Evolutionary conservation across 30 jellyfish, hydroid and myxozoan species (phyloP), one percentile per base, ranked within the genome.

Genomic region (Catostylus mosaicus): DNA sequence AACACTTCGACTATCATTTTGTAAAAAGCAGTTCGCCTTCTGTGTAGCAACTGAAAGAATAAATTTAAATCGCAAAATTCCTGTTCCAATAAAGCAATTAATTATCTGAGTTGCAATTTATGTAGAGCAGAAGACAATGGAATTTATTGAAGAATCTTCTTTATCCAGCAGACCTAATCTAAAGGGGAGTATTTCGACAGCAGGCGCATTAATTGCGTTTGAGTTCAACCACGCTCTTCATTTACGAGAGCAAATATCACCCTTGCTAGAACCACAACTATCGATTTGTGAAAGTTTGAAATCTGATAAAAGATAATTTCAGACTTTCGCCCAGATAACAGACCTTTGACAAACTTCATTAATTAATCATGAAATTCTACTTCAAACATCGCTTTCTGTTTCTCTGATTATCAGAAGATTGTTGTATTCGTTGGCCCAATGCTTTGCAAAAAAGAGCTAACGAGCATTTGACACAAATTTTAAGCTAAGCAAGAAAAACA

Each of bases 311-410:
- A 7, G 38, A 59, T 59, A 26, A 59, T 59, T 59, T 59, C 38
- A 59, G 27, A 59, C n/a, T 23, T 12, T 59, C 24, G 56, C 71
- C 24, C 26, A 6, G 71, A 23, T 59, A 59, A 59, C 71, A 59
- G 24, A 59, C 40, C 71, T 59, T 5, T 27, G 71, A 59, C 26
- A 59, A 59, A 59, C 71, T 59, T 50, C 63, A 59, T 59, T 59
- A 59, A 59, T 59, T 59, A 59, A 26, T 59, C n/a, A 59, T 59
- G 71, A 59, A 27, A 59, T 3, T 59, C 36, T 27, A 59, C n/a
- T 59, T 59, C 71, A 59, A 59, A 24, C 71, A 59, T 23, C 24
- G 38, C 38, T 59, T 14, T 43, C 54, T 43, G 16, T 43, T 3
- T 23, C 24, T 16, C 63, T 50, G 24, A 27, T 50, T 10, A 50